phyloP scores from a whole-genome alignment of 2,888 invertebrate species.

The Melikaiella ostensackeni region DNA sequence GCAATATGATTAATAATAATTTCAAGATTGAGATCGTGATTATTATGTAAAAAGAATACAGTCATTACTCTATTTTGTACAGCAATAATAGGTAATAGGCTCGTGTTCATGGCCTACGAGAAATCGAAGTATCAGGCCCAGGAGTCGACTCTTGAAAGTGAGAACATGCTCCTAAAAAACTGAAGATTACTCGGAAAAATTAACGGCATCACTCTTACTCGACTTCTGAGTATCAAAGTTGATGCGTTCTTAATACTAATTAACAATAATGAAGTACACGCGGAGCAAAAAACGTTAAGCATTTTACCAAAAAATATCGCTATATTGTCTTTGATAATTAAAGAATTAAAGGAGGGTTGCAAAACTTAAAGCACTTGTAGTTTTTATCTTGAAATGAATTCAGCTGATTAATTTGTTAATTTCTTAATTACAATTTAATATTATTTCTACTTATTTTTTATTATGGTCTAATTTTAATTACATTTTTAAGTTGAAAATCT shows the following conservation, averaged over 20 bases:
- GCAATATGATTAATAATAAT: neutral
- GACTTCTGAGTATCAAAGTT: conserved; percentile 14
- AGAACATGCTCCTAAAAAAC: neutral
- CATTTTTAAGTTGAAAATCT: neutral
- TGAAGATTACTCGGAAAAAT: neutral
- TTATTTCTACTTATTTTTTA: neutral
- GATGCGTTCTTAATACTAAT: conserved; percentile 11
- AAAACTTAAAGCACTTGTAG: neutral
- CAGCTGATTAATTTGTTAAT: neutral
- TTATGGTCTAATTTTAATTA: neutral
- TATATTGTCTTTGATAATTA: neutral
- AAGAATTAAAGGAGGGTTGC: neutral
- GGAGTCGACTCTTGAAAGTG: conserved; percentile 7
- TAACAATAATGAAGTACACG: neutral
- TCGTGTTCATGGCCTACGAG: conserved; percentile 25
- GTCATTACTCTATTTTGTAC: conserved; percentile 35
- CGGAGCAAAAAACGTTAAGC: neutral
- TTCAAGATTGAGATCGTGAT: conserved; percentile 27
- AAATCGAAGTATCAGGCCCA: conserved; percentile 30
- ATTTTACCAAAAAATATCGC: conserved; percentile 5
- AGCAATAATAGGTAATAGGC: conserved; percentile 47
- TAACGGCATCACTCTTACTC: neutral
- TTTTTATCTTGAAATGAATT: neutral
- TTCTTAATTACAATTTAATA: neutral
- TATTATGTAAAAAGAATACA: conserved; percentile 50